Conservation (phyloP, 2,113 vertebrate genomes). For the Fulica atra region DNA sequence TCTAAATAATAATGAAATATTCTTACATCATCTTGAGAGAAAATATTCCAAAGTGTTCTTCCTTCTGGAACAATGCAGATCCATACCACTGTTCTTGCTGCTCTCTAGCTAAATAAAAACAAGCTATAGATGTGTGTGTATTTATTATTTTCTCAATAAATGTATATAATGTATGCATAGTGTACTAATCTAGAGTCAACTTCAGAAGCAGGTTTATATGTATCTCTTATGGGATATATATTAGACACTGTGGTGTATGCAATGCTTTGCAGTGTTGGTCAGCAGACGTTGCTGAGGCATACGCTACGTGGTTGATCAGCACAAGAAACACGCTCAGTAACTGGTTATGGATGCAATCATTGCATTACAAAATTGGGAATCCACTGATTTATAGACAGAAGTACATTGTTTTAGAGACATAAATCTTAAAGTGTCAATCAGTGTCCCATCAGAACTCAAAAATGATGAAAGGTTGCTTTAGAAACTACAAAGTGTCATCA, state of each 20-base stretch:
- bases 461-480: background rate
- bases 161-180: fast-evolving
- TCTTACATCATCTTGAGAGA: background rate
- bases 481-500: background rate
- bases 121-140: background rate
- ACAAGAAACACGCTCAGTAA: background rate
- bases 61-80: background rate
- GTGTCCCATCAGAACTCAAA: background rate
- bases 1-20: background rate
- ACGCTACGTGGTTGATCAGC: background rate
- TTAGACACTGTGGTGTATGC: background rate
- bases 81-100: background rate
- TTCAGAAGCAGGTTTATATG: background rate
- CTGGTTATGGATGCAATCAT: background rate
- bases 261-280: background rate
- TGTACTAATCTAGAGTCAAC: background rate
- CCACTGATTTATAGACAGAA: background rate
- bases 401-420: background rate
- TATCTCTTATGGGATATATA: background rate
- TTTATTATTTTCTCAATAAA: background rate
- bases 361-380: background rate
- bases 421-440: background rate
- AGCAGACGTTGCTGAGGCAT: background rate
- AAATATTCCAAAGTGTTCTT: background rate
- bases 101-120: background rate